These are phyloP conservation scores for Chaenodraco wilsoni DNA, from an alignment of 2,797 vertebrate genomes.

Conservation along the genomic window DNA sequence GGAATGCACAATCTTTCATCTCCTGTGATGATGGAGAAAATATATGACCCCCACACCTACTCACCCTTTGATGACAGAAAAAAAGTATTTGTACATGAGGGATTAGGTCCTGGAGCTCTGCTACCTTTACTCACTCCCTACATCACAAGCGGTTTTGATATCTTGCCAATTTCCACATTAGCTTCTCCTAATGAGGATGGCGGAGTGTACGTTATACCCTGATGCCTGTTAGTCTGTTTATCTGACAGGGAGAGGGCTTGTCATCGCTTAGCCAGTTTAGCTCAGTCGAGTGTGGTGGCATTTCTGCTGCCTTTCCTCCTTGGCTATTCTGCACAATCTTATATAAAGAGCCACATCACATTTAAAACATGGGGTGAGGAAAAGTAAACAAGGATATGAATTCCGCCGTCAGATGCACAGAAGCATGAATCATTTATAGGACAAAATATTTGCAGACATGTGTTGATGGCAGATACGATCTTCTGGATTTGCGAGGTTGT, in stretches of 20 bases:
- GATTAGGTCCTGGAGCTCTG: slow-evolving; percentile 45
- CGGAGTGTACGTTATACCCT: slow-evolving; percentile 53
- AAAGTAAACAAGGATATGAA: slow-evolving; percentile 68
- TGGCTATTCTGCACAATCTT: slow-evolving; percentile 45
- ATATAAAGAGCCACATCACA: slow-evolving; percentile 50
- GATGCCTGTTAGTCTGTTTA: slow-evolving; percentile 60
- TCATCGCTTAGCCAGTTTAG: slow-evolving; percentile 72
- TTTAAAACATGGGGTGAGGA: slow-evolving; percentile 40
- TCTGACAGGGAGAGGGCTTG: slow-evolving; percentile 68
- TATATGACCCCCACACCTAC: slow-evolving; percentile 31
- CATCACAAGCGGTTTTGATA: slow-evolving; percentile 62
- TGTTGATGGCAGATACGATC: slow-evolving; percentile 60
- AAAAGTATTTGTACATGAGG: slow-evolving; percentile 33
- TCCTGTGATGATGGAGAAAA: slow-evolving; percentile 44
- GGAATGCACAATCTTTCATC: slow-evolving; percentile 54
- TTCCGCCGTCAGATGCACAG: slow-evolving; percentile 56
- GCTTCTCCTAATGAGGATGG: slow-evolving; percentile 59
- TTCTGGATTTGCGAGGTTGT: slow-evolving; percentile 59
- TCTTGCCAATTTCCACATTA: slow-evolving; percentile 63
- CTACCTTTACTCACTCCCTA: slow-evolving; percentile 28
- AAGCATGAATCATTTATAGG: slow-evolving; percentile 69
- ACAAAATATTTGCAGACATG: slow-evolving; percentile 66
- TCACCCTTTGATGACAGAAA: slow-evolving; percentile 41
- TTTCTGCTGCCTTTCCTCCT: slow-evolving; percentile 68
- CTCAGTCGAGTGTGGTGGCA: slow-evolving; percentile 67